A percentile compares a stretch with the other conserved stretches of the same genome.
Conservation (phyloP, 2,797 vertebrate species). For the Gila robusta region DNA sequence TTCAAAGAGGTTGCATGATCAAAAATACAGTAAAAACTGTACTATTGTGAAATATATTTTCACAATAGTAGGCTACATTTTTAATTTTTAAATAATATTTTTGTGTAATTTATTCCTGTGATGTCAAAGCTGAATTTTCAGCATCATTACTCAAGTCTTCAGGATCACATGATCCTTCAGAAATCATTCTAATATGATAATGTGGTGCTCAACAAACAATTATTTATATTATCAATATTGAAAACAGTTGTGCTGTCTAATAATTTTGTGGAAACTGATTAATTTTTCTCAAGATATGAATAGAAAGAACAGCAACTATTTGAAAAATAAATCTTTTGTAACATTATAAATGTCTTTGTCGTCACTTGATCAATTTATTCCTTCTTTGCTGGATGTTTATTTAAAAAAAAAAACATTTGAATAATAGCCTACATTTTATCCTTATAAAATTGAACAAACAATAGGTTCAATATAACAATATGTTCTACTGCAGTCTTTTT, state of each 20-base stretch:
- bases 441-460: too few relatives aligned
- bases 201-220: not conserved
- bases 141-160: not conserved
- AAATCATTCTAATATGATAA: not conserved
- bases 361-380: not conserved
- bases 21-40: too few relatives aligned
- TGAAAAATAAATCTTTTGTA: not conserved
- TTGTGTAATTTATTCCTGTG: not conserved
- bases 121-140: not conserved
- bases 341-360: not conserved
- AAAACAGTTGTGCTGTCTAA: not conserved
- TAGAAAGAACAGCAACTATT: not conserved
- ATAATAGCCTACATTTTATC: not conserved
- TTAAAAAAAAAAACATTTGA: not conserved
- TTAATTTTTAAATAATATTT: too few relatives aligned
- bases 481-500: not conserved
- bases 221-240: not conserved
- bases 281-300: not conserved
- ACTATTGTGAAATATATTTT: too few relatives aligned
- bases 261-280: not conserved
- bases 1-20: not conserved
- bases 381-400: not conserved
- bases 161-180: not conserved
- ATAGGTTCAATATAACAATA: not conserved
- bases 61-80: too few relatives aligned